Base-by-base conservation (phyloP, 1,140 invertebrate genomes). In the Ditylenchus dipsaci region DNA sequence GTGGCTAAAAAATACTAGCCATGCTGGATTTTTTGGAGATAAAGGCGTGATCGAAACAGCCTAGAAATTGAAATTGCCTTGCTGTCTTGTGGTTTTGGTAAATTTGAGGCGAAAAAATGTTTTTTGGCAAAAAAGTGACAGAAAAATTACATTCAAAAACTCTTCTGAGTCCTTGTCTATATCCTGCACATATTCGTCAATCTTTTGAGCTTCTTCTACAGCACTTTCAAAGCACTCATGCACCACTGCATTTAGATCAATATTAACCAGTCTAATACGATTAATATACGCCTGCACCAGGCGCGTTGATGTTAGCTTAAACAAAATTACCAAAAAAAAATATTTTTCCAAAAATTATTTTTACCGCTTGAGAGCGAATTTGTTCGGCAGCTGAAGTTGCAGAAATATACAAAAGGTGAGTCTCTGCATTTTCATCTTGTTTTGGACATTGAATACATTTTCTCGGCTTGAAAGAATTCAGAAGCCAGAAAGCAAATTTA, bases 251-350 rank as follows among this genome's bases (percentile, higher is more conserved):
- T 76, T 73, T 8, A 76, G 17, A 26, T 63, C 38, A 0, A 17
- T 26, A 62, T 76, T 66, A 11, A 76, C 74, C 23, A 47, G 29
- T 17, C 42, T 27, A 43, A 78, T 78, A 38, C 74, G 63, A 17
- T 68, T 60, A 58, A 76, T 75, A 60, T 78, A 76, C 21, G 75
- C 73, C 30, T 79, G 66, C 23, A 76, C 61, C 11, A 76, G 21
- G 30, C 76, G 42, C 27, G 57, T 21, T 0, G 76, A 47, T 17
- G 30, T 42, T 11, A 75, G 45, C 63, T 75, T 21, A 30, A 72
- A 66, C 13, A 15, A 26, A 65, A 38, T 38, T 38, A 38, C 11
- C n/a, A n/a, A n/a, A 38, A 38, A 38, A 38, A 3, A 38, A 38
- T 38, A 38, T 38, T 38, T 38, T 38, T 5, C 33, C 3, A 38